Base-by-base conservation (phyloP, 2,113 vertebrate genomes). In the Gasterosteus aculeatus region DNA sequence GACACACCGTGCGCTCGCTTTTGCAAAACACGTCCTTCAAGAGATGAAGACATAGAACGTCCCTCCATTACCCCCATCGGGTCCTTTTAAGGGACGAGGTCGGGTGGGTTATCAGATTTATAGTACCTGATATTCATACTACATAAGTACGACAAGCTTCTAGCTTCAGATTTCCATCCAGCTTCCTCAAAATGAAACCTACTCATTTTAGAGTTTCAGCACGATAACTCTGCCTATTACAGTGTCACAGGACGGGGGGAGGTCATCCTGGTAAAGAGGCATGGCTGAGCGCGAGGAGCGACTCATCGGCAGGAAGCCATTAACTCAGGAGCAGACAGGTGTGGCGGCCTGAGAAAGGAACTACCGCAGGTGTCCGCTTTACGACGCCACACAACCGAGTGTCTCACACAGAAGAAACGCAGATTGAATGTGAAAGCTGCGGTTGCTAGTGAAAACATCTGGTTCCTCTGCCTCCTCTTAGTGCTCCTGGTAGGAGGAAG, bases 291-390 rank as follows among this genome's bases (percentile, higher is more conserved):
- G 69, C 65, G 60, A 54, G 46, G 19, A 70, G 69, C n/a, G 33
- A 67, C 69, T 57, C 44, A 70, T 19, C 53, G 61, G 85, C 73
- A 82, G 81, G 81, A 90, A 88, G 79, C 87, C 68, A 46, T 84
- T 66, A 85, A 78, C 19, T 84, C 63, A 66, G 16, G 68, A 5
- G 73, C 19, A 63, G 58, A 84, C 88, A 83, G 88, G 77, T 88
- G 86, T 19, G 3, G 46, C 4, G 35, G 60, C 3, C 7, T 11
- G 4, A 16, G 69, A 66, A 35, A 79, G 41, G 22, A 38, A 62
- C 78, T 53, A 67, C 58, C 54, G 59, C 10, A 54, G 33, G 61
- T 42, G 10, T 41, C n/a, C 71, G 62, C 51, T 39, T 14, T 12
- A 54, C 10, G 12, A 29, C 12, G 26, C 51, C 26, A 54, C 12